Evolutionary conservation across 2,113 vertebrate genomes (phyloP).

Genomic region (Poeciliopsis prolifica): DNA sequence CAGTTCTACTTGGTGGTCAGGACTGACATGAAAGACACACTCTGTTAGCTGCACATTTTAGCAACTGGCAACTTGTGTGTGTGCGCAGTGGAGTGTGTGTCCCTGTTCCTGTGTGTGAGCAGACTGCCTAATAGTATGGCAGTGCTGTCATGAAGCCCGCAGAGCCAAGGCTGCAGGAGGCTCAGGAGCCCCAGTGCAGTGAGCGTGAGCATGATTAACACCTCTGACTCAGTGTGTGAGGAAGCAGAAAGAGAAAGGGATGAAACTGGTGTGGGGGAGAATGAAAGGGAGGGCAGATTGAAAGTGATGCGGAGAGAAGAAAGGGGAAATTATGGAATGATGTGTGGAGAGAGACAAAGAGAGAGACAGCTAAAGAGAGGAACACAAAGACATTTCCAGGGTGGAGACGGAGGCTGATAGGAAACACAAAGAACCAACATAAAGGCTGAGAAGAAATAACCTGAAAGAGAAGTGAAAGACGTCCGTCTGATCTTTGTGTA

Average conservation of each 20-base stretch:
- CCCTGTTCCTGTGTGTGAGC: constrained; percentile 33
- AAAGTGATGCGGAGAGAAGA: constrained; percentile 45
- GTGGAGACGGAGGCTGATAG: constrained; percentile 15
- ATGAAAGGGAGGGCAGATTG: constrained; percentile 38
- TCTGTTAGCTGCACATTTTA: constrained; percentile 18
- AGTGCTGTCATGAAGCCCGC: constrained; percentile 42
- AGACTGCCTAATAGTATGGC: constrained; percentile 51
- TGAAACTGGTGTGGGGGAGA: constrained; percentile 48
- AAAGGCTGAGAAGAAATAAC: constrained; percentile 1
- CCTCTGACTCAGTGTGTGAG: constrained; percentile 25
- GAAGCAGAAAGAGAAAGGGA: constrained; percentile 32
- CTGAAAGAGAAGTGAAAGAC: not conserved
- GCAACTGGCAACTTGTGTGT: not conserved
- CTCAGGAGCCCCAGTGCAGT: constrained; percentile 15
- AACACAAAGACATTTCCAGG: constrained; percentile 27
- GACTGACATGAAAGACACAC: constrained; percentile 48
- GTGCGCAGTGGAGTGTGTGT: not conserved
- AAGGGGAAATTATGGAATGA: constrained; percentile 11
- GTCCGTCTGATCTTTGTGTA: not conserved
- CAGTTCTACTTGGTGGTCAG: constrained; percentile 52
- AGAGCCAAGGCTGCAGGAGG: constrained; percentile 34
- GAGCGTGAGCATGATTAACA: constrained; percentile 35
- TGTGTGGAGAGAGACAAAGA: constrained; percentile 20
- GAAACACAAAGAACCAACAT: constrained; percentile 2
- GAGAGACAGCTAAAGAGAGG: constrained; percentile 1